A percentile compares a stretch with the other conserved stretches of the same genome.
Evolutionary conservation across 2,797 vertebrate genomes (phyloP).

Genomic region (Moxostoma hubbsi): DNA sequence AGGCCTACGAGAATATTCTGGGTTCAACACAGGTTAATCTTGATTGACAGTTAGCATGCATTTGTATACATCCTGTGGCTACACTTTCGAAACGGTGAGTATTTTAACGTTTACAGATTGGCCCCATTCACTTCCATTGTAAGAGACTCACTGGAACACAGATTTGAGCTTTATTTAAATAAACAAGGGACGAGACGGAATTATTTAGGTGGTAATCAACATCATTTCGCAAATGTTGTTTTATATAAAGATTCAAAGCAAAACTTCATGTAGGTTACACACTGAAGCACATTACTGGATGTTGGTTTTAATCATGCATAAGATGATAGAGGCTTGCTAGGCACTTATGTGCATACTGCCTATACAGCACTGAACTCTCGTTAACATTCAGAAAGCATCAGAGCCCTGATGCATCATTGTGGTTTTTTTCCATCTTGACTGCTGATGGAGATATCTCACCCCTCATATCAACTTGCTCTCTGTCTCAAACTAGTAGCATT

Average conservation of each 20-base stretch:
- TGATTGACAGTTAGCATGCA: too few relatives aligned
- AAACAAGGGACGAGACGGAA: too few relatives aligned
- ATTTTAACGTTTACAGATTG: too few relatives aligned
- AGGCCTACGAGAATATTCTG: too few relatives aligned
- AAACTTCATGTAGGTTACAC: neutral
- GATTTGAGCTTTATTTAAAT: too few relatives aligned
- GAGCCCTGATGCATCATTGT: neutral
- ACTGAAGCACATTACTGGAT: neutral
- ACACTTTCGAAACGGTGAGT: too few relatives aligned
- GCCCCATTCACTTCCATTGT: too few relatives aligned
- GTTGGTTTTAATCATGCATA: conserved; percentile 23
- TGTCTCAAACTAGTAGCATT: neutral
- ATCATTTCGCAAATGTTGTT: neutral
- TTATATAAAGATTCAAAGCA: neutral
- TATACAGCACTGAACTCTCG: conserved; percentile 23
- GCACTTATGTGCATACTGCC: conserved; percentile 30
- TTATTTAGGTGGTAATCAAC: too few relatives aligned
- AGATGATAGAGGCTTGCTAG: neutral
- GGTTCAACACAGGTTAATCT: too few relatives aligned
- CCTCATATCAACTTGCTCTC: neutral
- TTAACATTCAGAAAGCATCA: conserved; percentile 31
- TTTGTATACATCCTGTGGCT: too few relatives aligned
- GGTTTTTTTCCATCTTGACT: neutral
- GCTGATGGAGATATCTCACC: conserved; percentile 11
- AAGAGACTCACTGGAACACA: too few relatives aligned